These are phyloP conservation scores for Sthenelais limicola DNA, from an alignment of 2,888 invertebrate species.

Conservation along the genomic window DNA sequence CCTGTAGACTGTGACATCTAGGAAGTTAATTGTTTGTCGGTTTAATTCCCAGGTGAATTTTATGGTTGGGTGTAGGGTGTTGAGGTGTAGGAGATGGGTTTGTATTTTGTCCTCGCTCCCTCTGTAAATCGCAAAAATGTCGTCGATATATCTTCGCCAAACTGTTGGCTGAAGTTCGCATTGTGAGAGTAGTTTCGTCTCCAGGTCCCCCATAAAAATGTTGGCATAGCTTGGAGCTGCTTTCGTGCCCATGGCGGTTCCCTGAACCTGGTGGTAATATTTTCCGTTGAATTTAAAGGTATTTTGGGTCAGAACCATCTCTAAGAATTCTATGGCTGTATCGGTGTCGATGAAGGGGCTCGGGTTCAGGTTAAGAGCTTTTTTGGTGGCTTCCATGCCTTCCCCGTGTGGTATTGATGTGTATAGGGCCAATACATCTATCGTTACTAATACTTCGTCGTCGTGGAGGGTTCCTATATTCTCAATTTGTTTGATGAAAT, in stretches of 20 bases:
- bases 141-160: conserved; percentile 47
- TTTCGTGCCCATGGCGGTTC: conserved; percentile 50
- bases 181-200: conserved; percentile 35
- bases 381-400: neutral
- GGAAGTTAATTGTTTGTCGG: neutral
- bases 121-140: conserved; percentile 48
- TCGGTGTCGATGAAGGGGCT: too few species aligned
- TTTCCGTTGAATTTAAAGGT: conserved; percentile 46
- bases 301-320: conserved; percentile 39
- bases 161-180: conserved; percentile 25
- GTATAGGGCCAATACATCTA: conserved; percentile 13
- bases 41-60: neutral
- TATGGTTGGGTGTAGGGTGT: neutral
- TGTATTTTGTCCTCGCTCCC: neutral
- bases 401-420: conserved; percentile 8
- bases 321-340: too few species aligned
- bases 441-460: conserved; percentile 1
- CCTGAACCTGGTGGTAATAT: conserved; percentile 43
- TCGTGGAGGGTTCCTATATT: neutral
- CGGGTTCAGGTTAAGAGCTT: too few species aligned
- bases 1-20: neutral
- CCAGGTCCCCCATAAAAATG: conserved; percentile 48
- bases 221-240: conserved; percentile 47
- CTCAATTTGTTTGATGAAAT: neutral
- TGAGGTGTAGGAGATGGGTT: neutral